Conservation (phyloP, 1,140 invertebrate species). For the Magallana gigas region DNA sequence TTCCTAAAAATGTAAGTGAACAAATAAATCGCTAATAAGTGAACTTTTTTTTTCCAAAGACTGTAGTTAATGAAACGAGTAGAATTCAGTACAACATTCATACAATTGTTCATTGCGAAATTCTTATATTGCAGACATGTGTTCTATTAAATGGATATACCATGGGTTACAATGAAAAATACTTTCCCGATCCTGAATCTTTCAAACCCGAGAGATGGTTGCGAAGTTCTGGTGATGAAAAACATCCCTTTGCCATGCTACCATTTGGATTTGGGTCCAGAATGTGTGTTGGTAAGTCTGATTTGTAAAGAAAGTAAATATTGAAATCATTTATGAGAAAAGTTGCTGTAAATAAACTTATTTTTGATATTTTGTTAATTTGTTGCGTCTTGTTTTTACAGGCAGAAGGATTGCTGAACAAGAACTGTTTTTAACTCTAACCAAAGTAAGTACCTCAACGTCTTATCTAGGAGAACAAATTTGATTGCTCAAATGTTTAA, state of each 20-base stretch:
- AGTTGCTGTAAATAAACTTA: background rate
- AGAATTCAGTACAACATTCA: too few species aligned
- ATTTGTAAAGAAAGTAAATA: background rate
- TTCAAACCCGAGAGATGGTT: constrained; percentile 76
- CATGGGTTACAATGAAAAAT: constrained; percentile 68
- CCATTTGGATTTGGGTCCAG: constrained; percentile 71
- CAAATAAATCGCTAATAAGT: background rate
- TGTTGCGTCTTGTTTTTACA: background rate
- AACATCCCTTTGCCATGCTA: constrained; percentile 67
- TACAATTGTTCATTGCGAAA: too few species aligned
- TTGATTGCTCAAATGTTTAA: background rate
- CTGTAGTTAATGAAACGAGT: too few species aligned
- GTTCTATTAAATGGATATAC: constrained; percentile 70
- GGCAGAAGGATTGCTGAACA: constrained; percentile 69
- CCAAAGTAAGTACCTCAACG: constrained; percentile 57
- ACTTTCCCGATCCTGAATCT: constrained; percentile 68
- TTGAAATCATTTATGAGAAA: background rate
- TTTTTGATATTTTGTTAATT: background rate
- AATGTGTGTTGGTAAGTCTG: constrained; percentile 63
- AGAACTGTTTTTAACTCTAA: constrained; percentile 66
- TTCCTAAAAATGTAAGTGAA: constrained; percentile 71
- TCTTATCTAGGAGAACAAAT: too few species aligned
- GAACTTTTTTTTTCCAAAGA: too few species aligned
- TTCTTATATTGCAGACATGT: constrained; percentile 64
- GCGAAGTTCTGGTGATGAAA: constrained; percentile 55